A percentile compares a stretch with the other conserved stretches of the same genome.
These are phyloP conservation scores for Steatornis caripensis DNA, from an alignment of 2,113 vertebrate species.

Conservation along the genomic window DNA sequence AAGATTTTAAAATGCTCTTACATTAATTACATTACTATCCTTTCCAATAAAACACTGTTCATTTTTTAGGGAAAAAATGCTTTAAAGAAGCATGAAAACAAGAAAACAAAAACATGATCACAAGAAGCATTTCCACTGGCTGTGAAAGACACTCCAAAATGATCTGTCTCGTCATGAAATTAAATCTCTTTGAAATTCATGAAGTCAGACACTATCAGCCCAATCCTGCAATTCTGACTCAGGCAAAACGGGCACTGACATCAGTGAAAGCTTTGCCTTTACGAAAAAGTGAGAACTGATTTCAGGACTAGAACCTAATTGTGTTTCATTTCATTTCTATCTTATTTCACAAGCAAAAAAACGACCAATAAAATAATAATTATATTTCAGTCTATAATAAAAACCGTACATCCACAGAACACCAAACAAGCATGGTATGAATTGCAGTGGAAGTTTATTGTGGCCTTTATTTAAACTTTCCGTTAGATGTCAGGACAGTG, in stretches of 20 bases:
- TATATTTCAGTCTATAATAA: neutral
- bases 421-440: neutral
- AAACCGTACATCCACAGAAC: neutral
- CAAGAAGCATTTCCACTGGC: neutral
- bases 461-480: slow-evolving; percentile 16
- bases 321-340: slow-evolving; percentile 43
- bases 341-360: slow-evolving; percentile 19
- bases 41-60: neutral
- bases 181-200: slow-evolving; percentile 46
- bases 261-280: slow-evolving; percentile 2
- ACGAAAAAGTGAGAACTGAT: neutral
- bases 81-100: neutral
- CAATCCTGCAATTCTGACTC: slow-evolving; percentile 8
- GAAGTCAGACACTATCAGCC: slow-evolving; percentile 36
- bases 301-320: slow-evolving; percentile 14
- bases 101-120: neutral
- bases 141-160: slow-evolving; percentile 4
- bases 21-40: neutral
- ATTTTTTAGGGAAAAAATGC: neutral
- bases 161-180: slow-evolving; percentile 35
- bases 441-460: neutral
- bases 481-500: neutral
- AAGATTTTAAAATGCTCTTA: neutral
- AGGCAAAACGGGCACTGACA: slow-evolving; percentile 18
- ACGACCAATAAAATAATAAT: neutral